Evolutionary conservation across 1,140 invertebrate species (phyloP), one percentile per base, ranked within the genome.

Genomic region (Holcopasites calliopsidis): DNA sequence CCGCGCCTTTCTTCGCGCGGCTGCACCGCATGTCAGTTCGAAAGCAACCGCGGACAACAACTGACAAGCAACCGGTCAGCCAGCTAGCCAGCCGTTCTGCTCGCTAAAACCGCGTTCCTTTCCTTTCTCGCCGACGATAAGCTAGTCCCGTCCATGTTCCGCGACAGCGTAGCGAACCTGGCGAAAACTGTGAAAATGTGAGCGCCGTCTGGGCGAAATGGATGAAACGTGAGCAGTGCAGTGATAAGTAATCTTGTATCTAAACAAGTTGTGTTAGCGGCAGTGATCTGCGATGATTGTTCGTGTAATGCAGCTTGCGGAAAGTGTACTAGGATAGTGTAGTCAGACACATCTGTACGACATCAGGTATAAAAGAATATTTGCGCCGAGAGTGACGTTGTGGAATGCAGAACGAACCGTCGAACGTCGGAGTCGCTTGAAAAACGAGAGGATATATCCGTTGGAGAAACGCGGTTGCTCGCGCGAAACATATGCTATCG

Each of bases 1-100:
- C 86, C 88, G 89, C 88, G 85, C 88, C 89, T 91, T 90, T 90
- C 89, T 89, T 90, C 87, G 84, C 82, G 86, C 83, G 79, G 79
- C 82, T 79, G 60, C 71, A 79, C 83, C 84, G 82, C 85, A 82
- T 86, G 87, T 89, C 87, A 90, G 88, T 90, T 88, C 77, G 84
- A 82, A 87, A 85, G 83, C 85, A 82, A 72, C 85, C 84, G 83
- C 83, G 82, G 82, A 78, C 85, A 82, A 84, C 83, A 83, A 74
- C 72, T 78, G 81, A 79, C 81, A 79, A 28, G 21, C 64, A 57
- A 71, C 52, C 76, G 35, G 64, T 60, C 69, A 72, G 71, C 47
- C 54, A 75, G 61, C 13, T n/a, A n/a, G n/a, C 66, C 54, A 74
- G 62, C 49, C 47, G 33, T 38, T 18, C 31, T 61, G 33, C 38